Conservation (phyloP, 2,797 vertebrate species). For the Apogon hyalosoma region DNA sequence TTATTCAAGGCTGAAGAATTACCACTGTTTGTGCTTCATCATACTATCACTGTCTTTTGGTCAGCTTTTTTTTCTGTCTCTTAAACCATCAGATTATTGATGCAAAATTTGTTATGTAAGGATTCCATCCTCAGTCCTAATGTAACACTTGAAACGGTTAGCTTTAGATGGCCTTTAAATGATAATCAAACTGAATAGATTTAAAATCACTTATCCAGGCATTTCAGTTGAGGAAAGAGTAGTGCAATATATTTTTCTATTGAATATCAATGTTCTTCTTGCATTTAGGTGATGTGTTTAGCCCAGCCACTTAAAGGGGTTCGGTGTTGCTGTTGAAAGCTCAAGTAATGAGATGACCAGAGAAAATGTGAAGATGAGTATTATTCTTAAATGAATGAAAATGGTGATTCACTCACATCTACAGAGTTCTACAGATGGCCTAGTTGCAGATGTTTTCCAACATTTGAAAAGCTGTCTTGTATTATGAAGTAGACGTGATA, state of each 20-base stretch:
- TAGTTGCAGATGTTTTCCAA: conserved; percentile 59
- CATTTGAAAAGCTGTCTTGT: conserved; percentile 66
- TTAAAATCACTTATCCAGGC: conserved; percentile 63
- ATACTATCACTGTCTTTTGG: conserved; percentile 57
- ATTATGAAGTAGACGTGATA: conserved; percentile 64
- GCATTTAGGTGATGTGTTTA: conserved; percentile 72
- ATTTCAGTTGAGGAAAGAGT: conserved; percentile 78
- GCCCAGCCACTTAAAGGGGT: conserved; percentile 64
- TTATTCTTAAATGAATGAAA: conserved; percentile 63
- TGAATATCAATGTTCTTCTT: conserved; percentile 73
- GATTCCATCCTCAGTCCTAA: conserved; percentile 64
- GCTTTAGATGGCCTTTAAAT: conserved; percentile 64
- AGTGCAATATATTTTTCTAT: conserved; percentile 88
- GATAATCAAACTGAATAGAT: conserved; percentile 65
- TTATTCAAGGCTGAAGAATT: conserved; percentile 67
- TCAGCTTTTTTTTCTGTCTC: conserved; percentile 52
- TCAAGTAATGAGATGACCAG: conserved; percentile 58
- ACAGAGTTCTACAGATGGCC: conserved; percentile 44
- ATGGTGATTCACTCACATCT: conserved; percentile 44
- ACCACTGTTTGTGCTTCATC: conserved; percentile 75
- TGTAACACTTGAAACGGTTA: conserved; percentile 69
- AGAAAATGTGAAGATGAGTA: conserved; percentile 69
- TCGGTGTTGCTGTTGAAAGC: conserved; percentile 60
- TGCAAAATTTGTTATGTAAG: conserved; percentile 63
- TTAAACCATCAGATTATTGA: conserved; percentile 60